Evolutionary conservation across 2,797 vertebrate genomes (phyloP).

Genomic region (Gymnodraco acuticeps): DNA sequence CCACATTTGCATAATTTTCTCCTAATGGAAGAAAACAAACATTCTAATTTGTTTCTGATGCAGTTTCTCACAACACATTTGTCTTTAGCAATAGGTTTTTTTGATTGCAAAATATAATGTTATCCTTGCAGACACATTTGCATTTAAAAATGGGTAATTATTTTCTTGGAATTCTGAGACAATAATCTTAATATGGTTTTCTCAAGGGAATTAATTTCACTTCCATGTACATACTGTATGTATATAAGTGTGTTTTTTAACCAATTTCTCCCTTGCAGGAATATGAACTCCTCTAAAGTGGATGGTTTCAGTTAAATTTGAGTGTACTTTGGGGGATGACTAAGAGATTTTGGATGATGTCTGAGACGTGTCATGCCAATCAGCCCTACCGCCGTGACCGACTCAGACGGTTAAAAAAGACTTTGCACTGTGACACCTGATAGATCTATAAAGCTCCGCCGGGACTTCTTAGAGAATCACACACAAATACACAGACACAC

Average conservation of each 20-base stretch:
- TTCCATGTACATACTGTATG: background rate
- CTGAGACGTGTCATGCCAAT: slow-evolving; percentile 57
- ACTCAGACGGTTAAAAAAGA: slow-evolving; percentile 35
- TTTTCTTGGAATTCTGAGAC: no score
- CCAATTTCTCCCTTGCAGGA: background rate
- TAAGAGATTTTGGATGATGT: slow-evolving; percentile 33
- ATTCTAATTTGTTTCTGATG: no score
- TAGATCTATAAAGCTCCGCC: slow-evolving; percentile 49
- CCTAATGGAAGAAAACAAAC: no score
- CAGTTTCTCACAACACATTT: no score
- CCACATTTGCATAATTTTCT: no score
- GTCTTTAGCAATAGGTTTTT: no score
- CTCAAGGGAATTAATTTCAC: no score
- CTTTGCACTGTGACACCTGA: slow-evolving; percentile 51
- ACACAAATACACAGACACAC: slow-evolving; percentile 19
- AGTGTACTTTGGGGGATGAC: slow-evolving; percentile 25
- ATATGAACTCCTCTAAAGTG: slow-evolving; percentile 15
- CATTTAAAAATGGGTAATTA: no score
- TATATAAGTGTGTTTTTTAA: slow-evolving; percentile 12
- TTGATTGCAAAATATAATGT: no score
- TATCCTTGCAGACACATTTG: no score
- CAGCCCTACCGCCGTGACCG: slow-evolving; percentile 33
- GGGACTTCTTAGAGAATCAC: slow-evolving; percentile 45
- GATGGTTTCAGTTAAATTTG: slow-evolving; percentile 13
- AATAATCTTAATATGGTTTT: no score